Conservation (phyloP, 1,140 invertebrate species). For the Melanaphis sacchari region DNA sequence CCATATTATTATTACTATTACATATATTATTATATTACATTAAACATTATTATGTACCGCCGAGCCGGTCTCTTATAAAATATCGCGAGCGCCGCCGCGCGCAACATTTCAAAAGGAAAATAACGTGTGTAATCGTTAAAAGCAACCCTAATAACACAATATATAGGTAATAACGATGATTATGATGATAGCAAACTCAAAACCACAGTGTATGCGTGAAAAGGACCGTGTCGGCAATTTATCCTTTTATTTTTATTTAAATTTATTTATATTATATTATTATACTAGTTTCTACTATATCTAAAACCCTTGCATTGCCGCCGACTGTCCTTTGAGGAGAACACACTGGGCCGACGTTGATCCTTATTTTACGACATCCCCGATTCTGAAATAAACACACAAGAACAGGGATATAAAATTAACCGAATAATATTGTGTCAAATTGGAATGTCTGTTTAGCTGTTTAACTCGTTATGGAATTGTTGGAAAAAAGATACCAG, state of each 20-base stretch:
- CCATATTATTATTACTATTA: conserved; percentile 12
- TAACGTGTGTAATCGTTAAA: conserved; percentile 15
- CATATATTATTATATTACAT: conserved; percentile 9
- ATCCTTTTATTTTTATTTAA: not conserved
- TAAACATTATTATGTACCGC: not conserved
- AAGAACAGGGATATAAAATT: not conserved
- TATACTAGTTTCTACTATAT: not conserved
- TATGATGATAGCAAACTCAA: not conserved
- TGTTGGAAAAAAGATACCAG: not conserved
- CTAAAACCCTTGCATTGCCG: conserved; percentile 19
- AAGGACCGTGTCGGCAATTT: not conserved
- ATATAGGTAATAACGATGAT: not conserved
- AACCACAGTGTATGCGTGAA: not conserved
- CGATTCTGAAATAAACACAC: not conserved
- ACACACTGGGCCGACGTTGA: not conserved
- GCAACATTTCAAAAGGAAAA: conserved; percentile 12
- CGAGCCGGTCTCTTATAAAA: conserved; percentile 17
- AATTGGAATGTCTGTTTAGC: conserved; percentile 22
- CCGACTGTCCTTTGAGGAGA: not conserved
- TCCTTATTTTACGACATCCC: not conserved
- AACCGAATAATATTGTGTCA: not conserved
- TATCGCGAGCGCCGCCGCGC: not conserved
- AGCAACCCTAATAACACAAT: conserved; percentile 31
- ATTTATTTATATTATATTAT: conserved; percentile 3
- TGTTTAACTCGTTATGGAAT: conserved; percentile 26